Base-by-base conservation (phyloP, 2,888 invertebrate genomes). In the Acheta domesticus region DNA sequence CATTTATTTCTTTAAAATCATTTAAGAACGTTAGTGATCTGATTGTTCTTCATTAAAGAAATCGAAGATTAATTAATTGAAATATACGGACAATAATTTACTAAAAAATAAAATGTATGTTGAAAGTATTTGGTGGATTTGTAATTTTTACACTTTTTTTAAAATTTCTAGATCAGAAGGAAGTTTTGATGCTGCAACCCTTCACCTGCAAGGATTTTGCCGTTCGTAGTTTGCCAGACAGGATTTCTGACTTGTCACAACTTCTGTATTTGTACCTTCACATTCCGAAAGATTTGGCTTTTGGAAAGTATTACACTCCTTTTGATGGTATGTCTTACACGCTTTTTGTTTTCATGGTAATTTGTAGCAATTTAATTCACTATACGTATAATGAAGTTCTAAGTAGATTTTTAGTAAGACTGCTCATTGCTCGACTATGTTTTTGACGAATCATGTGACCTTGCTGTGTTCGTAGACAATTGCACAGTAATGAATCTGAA, bases 151-250 rank as follows among this genome's bases (percentile, higher is more conserved):
- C 16, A 75, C 16, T n/a, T 79, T 74, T 77, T 77, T 75, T 74
- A 62, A 49, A 82, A 81, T 83, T 85, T 86, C 48, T 83, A 91
- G 91, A 91, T 81, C 88, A 89, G 83, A 87, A 89, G 11, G 93
- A 93, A 84, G 94, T 95, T 1, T 93, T 93, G 85, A 95, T 96
- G 91, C 89, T 98, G 23, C 95, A 96, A 84, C 98, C 98, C 0
- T 98, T 97, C 89, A 96, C 96, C 0, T 93, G 95, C 11, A 95
- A 96, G 84, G 98, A 98, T 88, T 94, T 98, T 85, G 91, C 93
- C 83, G 97, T 98, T 83, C 91, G 98, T 76, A 93, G 95, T 48
- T 89, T 98, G 76, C 96, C 97, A 0, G 98, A 98, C 88, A 89
- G 98, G 21, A 93, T 98, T 79, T 92, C 94, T 75, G 98, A 98